Evolutionary conservation across 2,797 vertebrate genomes (phyloP), one percentile per base, ranked within the genome.

Genomic region (Scarus forsteni): DNA sequence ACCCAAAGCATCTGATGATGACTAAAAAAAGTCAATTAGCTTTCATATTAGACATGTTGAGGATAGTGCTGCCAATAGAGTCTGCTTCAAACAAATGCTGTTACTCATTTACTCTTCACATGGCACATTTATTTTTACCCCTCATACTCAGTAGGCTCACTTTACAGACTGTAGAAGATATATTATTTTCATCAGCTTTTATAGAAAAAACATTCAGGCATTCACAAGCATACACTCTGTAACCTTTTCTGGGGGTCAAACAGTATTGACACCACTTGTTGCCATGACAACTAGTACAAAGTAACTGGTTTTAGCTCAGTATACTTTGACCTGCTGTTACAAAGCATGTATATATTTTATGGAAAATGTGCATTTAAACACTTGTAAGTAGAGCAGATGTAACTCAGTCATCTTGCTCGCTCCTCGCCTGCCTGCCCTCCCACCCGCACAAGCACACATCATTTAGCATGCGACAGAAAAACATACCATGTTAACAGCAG

Each of bases 401-500:
- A 73, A 58, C 35, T 66, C 5, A 5, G 44, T 60, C 38, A 34
- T 18, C 60, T 69, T 40, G 10, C n/a, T 48, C 3, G 45, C 19
- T 13, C 42, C 48, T 39, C 49, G 11, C n/a, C 27, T 3, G 53
- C 6, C 59, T 3, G 53, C 6, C 59, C 48, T 27, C 27, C 27
- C 5, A 50, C 6, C 59, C 48, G 36, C 53, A n/a, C 15, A 35
- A 45, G 40, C 51, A 7, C 57, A 55, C 27, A 56, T 18, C 51
- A 69, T 63, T 68, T 46, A 67, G 56, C 73, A 54, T 40, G 57
- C 52, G 45, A 13, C 18, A 60, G 68, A 45, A 60, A 59, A 45
- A 38, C 6, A 39, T 35, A 38, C 3, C 9, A 8, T 43, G 70
- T 70, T 80, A 86, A 89, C 81, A 88, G 50, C 5, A 16, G 38